These are phyloP conservation scores for Harpagoxenus sublaevis DNA, from an alignment of 2,888 invertebrate genomes.

Conservation along the genomic window DNA sequence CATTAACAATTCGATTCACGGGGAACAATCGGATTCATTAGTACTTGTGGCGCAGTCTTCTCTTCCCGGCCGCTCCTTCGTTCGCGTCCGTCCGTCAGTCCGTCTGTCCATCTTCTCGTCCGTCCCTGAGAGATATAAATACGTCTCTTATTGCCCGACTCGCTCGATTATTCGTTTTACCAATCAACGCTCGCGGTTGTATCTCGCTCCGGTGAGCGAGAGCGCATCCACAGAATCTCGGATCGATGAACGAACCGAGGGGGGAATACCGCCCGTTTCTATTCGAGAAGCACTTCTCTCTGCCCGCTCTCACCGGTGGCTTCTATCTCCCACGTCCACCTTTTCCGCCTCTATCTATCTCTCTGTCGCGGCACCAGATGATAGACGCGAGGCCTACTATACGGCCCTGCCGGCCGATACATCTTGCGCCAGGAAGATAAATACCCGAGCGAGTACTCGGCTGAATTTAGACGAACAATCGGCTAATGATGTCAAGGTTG, in stretches of 20 bases:
- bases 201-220: constrained; percentile 59
- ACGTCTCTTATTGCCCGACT: constrained; percentile 76
- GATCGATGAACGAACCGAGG: constrained; percentile 68
- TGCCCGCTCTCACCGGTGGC: constrained; percentile 31
- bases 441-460: constrained; percentile 62
- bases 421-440: constrained; percentile 74
- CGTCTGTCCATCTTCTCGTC: constrained; percentile 58
- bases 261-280: constrained; percentile 52
- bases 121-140: constrained; percentile 74
- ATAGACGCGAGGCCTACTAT: constrained; percentile 66
- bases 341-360: constrained; percentile 42
- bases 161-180: constrained; percentile 76
- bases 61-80: constrained; percentile 66
- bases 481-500: constrained; percentile 77
- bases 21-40: constrained; percentile 84
- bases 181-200: constrained; percentile 73
- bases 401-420: constrained; percentile 65
- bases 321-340: constrained; percentile 32
- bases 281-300: constrained; percentile 41
- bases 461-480: constrained; percentile 75
- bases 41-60: constrained; percentile 72
- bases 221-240: constrained; percentile 70
- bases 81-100: constrained; percentile 62
- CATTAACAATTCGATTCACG: constrained; percentile 85
- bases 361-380: constrained; percentile 72